Percentiles rank a stretch among this genome's conserved stretches.
These are phyloP conservation scores for Neelides folsomi DNA, from an alignment of 2,888 invertebrate genomes.

Conservation along the genomic window DNA sequence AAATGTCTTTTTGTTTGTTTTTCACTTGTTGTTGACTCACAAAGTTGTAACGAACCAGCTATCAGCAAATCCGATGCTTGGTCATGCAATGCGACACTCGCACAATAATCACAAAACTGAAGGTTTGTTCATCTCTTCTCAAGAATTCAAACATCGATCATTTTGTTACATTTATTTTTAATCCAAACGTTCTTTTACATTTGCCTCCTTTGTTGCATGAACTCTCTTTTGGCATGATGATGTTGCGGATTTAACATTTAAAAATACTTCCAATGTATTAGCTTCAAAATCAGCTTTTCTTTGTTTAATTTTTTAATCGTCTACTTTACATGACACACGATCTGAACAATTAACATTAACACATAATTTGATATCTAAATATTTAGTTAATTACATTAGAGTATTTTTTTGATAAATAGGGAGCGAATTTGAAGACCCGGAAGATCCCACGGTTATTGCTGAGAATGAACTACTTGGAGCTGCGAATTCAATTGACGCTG, in stretches of 20 bases:
- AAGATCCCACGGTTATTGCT: conserved; percentile 92
- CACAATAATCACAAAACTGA: conserved; percentile 13
- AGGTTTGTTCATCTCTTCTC: conserved; percentile 11
- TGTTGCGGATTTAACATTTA: too few species aligned
- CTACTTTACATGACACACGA: too few species aligned
- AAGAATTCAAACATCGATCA: not conserved
- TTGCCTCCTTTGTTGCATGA: conserved; percentile 1
- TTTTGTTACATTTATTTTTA: not conserved
- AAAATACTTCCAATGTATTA: too few species aligned
- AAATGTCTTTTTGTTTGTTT: conserved; percentile 7
- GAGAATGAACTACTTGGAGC: conserved; percentile 94
- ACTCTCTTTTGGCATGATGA: not conserved
- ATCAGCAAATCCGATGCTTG: conserved; percentile 32
- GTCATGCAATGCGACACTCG: conserved; percentile 31
- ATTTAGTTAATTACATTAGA: too few species aligned
- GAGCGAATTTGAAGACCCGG: conserved; percentile 88
- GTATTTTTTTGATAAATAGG: conserved; percentile 42
- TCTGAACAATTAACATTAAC: too few species aligned
- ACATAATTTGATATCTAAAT: too few species aligned
- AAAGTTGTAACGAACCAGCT: conserved; percentile 33
- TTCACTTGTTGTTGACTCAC: conserved; percentile 8
- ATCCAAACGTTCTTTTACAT: not conserved
- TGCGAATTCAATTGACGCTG: conserved; percentile 91
- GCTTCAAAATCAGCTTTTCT: too few species aligned
- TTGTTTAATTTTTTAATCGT: too few species aligned